Percentiles rank a stretch among this genome's conserved stretches.
phyloP scores from a whole-genome alignment of 2,113 vertebrate species.

The Stigmatopora nigra region DNA sequence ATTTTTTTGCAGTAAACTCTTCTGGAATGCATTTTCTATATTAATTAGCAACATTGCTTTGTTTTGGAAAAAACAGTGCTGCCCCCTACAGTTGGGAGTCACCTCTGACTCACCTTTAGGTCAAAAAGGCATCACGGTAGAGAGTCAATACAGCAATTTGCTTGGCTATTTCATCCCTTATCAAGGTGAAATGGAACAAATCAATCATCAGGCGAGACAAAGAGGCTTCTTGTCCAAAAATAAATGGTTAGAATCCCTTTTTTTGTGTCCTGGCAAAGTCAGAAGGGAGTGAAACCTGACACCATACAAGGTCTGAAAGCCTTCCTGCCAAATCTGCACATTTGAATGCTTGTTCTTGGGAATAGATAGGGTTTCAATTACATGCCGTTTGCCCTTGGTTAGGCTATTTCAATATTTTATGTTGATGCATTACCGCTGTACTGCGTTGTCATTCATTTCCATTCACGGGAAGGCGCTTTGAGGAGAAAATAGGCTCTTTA shows the following conservation, averaged over 20 bases:
- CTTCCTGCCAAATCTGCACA: constrained; percentile 67
- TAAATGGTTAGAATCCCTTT: constrained; percentile 65
- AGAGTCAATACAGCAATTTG: constrained; percentile 72
- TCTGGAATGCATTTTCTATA: no score
- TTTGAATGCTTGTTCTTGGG: constrained; percentile 56
- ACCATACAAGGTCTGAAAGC: constrained; percentile 72
- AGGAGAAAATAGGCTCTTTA: constrained; percentile 59
- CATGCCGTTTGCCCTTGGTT: constrained; percentile 67
- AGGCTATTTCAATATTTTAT: constrained; percentile 73
- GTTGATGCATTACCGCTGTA: constrained; percentile 65
- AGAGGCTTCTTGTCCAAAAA: constrained; percentile 58
- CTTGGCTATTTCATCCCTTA: constrained; percentile 70
- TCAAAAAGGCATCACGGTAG: constrained; percentile 61
- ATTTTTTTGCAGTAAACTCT: no score
- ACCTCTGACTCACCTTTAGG: constrained; percentile 60
- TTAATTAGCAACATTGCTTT: no score
- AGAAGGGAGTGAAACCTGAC: constrained; percentile 65
- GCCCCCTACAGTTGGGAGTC: constrained; percentile 31
- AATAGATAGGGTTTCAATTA: constrained; percentile 66
- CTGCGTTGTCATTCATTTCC: constrained; percentile 59
- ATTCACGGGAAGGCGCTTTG: constrained; percentile 56
- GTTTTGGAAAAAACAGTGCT: no score
- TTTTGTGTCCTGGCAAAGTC: constrained; percentile 13
- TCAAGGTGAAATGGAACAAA: constrained; percentile 75
- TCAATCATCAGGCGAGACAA: constrained; percentile 63